phyloP scores from a whole-genome alignment of 2,888 invertebrate species.

The Melipona bicolor region DNA sequence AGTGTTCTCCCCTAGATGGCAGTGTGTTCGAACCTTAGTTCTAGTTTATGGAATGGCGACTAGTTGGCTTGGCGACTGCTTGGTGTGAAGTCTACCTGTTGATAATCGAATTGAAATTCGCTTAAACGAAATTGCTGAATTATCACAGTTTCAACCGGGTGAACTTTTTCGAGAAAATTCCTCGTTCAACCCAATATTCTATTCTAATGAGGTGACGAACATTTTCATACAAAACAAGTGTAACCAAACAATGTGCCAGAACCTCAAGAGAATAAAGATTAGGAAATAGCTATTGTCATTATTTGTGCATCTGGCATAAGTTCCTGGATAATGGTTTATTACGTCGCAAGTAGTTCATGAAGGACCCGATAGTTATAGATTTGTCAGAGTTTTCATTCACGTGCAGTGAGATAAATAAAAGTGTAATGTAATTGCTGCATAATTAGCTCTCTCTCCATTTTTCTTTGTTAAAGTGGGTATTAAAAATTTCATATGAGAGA shows the following conservation, averaged over 20 bases:
- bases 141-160: constrained; percentile 32
- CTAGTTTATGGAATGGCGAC: constrained; percentile 70
- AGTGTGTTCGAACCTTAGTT: constrained; percentile 17
- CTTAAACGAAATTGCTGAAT: constrained; percentile 43
- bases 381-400: constrained; percentile 41
- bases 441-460: constrained; percentile 48
- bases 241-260: constrained; percentile 63
- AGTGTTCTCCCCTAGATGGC: constrained; percentile 47
- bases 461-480: constrained; percentile 51
- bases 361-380: constrained; percentile 19
- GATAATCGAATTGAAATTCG: constrained; percentile 63
- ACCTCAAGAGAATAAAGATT: constrained; percentile 57
- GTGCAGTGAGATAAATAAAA: constrained; percentile 53
- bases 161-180: constrained; percentile 25
- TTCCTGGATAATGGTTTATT: constrained; percentile 49
- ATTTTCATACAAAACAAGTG: constrained; percentile 73
- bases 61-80: constrained; percentile 54
- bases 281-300: constrained; percentile 61
- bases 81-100: constrained; percentile 74
- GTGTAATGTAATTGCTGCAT: constrained; percentile 59
- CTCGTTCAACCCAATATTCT: constrained; percentile 35
- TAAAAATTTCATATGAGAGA: constrained; percentile 72
- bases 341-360: constrained; percentile 41
- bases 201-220: constrained; percentile 51
- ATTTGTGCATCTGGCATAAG: constrained; percentile 52